Evolutionary conservation across 2,888 invertebrate species (phyloP), one percentile per base, ranked within the genome.

Genomic region (Psylliodes chrysocephalus): DNA sequence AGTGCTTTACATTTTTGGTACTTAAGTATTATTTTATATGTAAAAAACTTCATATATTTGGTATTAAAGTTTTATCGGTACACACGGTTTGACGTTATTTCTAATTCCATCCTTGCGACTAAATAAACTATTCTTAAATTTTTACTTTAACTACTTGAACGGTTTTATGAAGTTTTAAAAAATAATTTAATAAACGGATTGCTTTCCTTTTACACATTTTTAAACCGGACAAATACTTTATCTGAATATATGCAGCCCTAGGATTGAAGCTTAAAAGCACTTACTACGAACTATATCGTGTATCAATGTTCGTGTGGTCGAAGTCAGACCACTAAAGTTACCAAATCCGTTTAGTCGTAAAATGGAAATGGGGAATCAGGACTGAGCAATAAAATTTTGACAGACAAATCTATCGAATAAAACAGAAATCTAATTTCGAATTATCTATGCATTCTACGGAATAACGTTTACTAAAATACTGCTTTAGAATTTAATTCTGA

Each of bases 331-430:
- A 30, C 47, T 57, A 42, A 52, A 57, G 44, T 46, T 22, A 44
- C 49, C 49, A 44, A 56, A 64, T 64, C 61, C 61, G 52, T 54
- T 60, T 60, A 67, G 54, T 49, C 49, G 35, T 64, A 60, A 67
- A 59, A 62, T 64, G 60, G 51, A 63, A 63, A 63, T 51, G 28
- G 59, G 15, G 59, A 63, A 68, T 68, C 64, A 68, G 57, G 57
- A 52, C 38, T 17, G 38, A 67, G 72, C 74, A 77, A 74, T 76
- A 77, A 78, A 78, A 78, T 74, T 77, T 75, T 78, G 78, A 77
- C 76, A 77, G 77, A 72, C 71, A 73, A 59, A 75, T 75, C 71
- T 70, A 68, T 70, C 68, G 62, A 67, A 70, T 71, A 71, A 74
- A 73, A 74, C 70, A 55, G 76, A 75, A 76, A 76, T 72, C 75